These are phyloP conservation scores for Aphelenchoides besseyi DNA, from an alignment of 1,140 invertebrate species.

Conservation along the genomic window DNA sequence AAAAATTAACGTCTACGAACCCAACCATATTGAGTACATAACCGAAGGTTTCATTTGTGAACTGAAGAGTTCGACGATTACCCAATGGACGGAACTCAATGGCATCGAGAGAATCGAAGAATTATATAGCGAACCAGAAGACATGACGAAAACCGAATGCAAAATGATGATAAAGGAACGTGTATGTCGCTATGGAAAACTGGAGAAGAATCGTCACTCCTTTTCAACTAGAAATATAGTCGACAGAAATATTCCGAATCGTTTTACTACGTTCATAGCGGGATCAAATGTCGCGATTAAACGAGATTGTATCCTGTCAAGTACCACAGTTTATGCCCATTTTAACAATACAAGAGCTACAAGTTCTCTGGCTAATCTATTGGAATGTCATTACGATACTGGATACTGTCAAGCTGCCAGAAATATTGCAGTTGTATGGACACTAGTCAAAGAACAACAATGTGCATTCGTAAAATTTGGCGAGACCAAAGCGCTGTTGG, in stretches of 20 bases:
- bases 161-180: background rate
- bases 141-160: background rate
- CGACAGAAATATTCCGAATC: background rate
- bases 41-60: background rate
- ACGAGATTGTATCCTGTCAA: background rate
- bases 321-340: background rate
- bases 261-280: background rate
- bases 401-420: background rate
- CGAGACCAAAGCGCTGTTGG: background rate
- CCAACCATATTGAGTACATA: background rate
- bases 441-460: background rate
- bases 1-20: background rate
- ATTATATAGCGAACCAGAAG: background rate
- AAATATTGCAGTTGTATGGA: background rate
- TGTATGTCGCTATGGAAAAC: background rate
- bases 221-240: background rate
- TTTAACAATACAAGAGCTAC: background rate
- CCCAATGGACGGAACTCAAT: background rate
- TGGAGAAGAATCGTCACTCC: background rate
- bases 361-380: background rate
- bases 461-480: background rate
- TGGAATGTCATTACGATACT: background rate
- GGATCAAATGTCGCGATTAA: background rate
- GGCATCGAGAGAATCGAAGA: background rate
- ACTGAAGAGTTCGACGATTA: background rate